Evolutionary conservation across 2,113 vertebrate species (phyloP), one percentile per base, ranked within the genome.

Genomic region (Condylura cristata): DNA sequence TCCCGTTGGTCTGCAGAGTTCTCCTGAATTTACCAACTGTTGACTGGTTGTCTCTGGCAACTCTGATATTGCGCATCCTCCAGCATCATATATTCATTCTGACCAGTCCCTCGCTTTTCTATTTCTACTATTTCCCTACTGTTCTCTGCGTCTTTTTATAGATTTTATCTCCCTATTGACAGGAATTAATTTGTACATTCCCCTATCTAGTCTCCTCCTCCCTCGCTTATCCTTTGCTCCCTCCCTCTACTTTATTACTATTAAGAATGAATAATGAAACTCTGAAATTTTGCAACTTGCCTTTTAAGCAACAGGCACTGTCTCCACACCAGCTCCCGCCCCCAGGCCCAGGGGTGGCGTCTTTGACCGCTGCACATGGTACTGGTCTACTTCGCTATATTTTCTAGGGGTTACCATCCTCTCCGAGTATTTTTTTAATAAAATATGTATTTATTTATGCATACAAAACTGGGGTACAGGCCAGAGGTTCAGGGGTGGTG

Each of bases 341-440:
- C 58, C 28, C 12, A 22, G 75, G 16, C 44, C 37, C 32, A 8
- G 37, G n/a, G 39, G 10, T 46, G 24, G 34, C 22, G 10, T 24
- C 10, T 60, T 24, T 44, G 46, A 2, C 63, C 32, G 3, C 34
- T 0, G 24, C 0, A 9, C 65, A 17, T 6, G n/a, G 37, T 20
- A 30, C 46, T 72, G 88, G 81, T 66, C 88, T 58, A 66, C 75
- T 53, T 58, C 26, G 16, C 37, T 11, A 34, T 17, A 37, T 60
- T 85, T 37, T 66, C 58, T 51, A 41, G 71, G 28, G 53, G 12
- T 70, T 72, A 8, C 18, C 8, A 2, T 8, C 71, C 14, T 37
- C 24, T 51, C 39, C 2, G 51, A 32, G 46, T 90, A 48, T 87
- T 61, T 95, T 86, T n/a, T n/a, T n/a, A n/a, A n/a, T n/a, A n/a